Conservation (phyloP, 2,113 vertebrate genomes). For the Lophochroa leadbeateri region DNA sequence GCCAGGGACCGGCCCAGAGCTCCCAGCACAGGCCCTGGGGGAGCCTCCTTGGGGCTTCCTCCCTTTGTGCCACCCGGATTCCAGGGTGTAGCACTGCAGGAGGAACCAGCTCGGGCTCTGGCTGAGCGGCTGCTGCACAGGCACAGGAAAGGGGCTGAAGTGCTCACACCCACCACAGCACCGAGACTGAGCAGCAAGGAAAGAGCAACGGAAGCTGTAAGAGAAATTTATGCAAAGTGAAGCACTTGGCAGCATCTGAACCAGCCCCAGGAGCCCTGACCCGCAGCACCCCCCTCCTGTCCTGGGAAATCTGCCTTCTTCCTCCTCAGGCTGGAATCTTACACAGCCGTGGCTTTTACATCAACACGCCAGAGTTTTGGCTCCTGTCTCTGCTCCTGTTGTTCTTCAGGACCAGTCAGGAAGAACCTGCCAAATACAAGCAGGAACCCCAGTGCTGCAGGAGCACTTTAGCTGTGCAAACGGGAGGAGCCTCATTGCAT, state of each 20-base stretch:
- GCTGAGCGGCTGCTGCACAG: not conserved
- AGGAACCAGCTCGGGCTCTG: not conserved
- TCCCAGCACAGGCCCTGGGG: fast-evolving
- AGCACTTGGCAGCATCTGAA: not conserved
- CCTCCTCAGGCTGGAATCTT: not conserved
- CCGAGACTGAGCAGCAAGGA: not conserved
- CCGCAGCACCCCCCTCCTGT: not conserved
- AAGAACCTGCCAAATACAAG: not conserved
- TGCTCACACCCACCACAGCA: not conserved
- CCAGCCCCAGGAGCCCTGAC: not conserved
- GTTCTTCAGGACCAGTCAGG: not conserved
- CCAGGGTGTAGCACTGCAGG: fast-evolving
- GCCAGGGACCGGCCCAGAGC: not conserved
- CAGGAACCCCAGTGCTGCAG: not conserved
- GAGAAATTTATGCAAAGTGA: not conserved
- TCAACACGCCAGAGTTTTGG: not conserved
- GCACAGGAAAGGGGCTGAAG: fast-evolving
- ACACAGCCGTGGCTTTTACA: not conserved
- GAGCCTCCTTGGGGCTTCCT: not conserved
- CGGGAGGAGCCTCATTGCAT: fast-evolving
- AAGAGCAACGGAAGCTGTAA: not conserved
- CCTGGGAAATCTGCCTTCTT: not conserved
- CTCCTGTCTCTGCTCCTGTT: not conserved
- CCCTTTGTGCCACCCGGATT: fast-evolving
- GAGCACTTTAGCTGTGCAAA: not conserved